Percentiles rank a stretch among this genome's conserved stretches.
Evolutionary conservation across 2,113 vertebrate species (phyloP).

Genomic region (Muscicapa adusta): DNA sequence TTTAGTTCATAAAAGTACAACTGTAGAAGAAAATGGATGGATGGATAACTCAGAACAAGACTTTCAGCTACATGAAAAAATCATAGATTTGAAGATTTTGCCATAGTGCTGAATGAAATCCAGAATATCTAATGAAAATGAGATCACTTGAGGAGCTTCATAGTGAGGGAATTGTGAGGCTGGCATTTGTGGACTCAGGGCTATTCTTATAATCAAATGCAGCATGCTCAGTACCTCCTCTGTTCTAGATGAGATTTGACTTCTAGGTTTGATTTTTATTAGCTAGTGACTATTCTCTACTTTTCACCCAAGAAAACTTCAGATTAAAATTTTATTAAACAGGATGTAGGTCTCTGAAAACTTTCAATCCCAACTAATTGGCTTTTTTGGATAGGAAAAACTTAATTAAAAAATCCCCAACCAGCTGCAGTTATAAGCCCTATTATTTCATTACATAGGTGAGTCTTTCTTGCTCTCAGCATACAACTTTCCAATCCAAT

Average conservation of each 20-base stretch:
- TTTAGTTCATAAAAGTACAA: neutral
- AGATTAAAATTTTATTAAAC: constrained; percentile 43
- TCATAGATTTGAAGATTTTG: neutral
- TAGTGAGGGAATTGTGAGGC: neutral
- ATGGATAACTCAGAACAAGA: neutral
- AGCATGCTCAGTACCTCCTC: neutral
- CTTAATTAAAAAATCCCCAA: constrained; percentile 3
- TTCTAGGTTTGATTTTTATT: neutral
- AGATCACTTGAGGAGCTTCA: neutral
- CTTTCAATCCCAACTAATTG: constrained; percentile 6
- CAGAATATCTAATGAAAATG: neutral
- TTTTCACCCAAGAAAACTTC: constrained; percentile 23
- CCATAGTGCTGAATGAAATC: neutral
- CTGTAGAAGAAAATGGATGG: neutral
- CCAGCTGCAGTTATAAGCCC: neutral
- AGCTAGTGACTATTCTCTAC: constrained; percentile 7
- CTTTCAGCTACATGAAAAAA: neutral
- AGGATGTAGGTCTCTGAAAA: constrained; percentile 20
- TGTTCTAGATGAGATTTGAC: neutral
- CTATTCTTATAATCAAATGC: neutral
- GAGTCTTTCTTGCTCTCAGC: neutral
- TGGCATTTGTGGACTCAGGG: neutral
- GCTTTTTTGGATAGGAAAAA: constrained; percentile 3
- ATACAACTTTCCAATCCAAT: neutral
- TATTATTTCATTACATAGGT: neutral